Evolutionary conservation across 2,797 vertebrate species (phyloP), one percentile per base, ranked within the genome.

Genomic region (Chromobotia macracanthus): DNA sequence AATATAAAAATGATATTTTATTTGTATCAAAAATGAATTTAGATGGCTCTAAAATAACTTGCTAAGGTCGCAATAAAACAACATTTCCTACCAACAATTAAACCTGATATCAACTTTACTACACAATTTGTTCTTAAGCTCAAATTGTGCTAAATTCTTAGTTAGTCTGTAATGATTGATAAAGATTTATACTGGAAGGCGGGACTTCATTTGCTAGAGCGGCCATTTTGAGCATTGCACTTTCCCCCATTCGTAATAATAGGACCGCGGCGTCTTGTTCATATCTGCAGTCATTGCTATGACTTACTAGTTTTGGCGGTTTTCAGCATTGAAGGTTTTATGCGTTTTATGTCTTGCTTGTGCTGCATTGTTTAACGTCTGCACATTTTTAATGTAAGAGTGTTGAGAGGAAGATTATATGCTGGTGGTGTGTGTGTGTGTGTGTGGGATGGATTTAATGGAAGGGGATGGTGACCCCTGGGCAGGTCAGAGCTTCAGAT

Each of bases 401-500:
- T 60, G 5, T 13, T 25, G 23, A 51, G 77, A 21, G 50, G 41
- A 11, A 5, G 3, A 6, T 13, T 25, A 41, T 38, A 41, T 31
- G 25, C n/a, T 28, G 8, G 50, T 16, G 21, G 21, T 44, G 15
- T 56, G 65, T 46, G 48, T 69, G 25, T 31, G 53, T 9, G 48
- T 44, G n/a, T n/a, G n/a, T n/a, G n/a, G n/a, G 67, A 67, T 77
- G 46, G 53, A 67, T 51, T 44, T 31, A 80, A 83, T 69, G 23
- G 51, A n/a, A 79, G 28, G 66, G 56, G 56, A 55, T 53, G 67
- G 70, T 46, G 63, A 81, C 58, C 75, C 58, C 79, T 56, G 16
- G 56, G 65, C 48, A 63, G 80, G 72, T 73, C 79, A 80, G 67
- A 81, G 80, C 82, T 79, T 72, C 58, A 72, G 38, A 58, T 84